Evolutionary conservation across 2,888 invertebrate species (phyloP).

Genomic region (Euproctis similis): DNA sequence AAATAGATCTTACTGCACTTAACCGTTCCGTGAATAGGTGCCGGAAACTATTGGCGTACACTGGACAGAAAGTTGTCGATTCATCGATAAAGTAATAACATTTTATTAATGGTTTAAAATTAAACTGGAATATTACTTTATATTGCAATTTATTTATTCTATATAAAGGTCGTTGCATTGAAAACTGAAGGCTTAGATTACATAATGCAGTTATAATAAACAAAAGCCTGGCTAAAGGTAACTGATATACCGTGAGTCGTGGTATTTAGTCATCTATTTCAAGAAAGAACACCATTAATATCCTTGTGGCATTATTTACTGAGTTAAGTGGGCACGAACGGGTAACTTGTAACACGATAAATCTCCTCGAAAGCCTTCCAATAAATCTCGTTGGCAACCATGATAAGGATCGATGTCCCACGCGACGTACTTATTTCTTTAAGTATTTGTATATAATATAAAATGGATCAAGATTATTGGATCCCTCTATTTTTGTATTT

Average conservation of each 20-base stretch:
- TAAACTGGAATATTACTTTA: no score
- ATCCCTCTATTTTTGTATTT: no score
- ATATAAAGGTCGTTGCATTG: constrained; percentile 45
- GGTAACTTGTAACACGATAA: constrained; percentile 66
- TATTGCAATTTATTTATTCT: no score
- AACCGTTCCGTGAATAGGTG: no score
- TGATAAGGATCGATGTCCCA: constrained; percentile 74
- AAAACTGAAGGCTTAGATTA: constrained; percentile 59
- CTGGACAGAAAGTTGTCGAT: no score
- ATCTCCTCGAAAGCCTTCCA: constrained; percentile 61
- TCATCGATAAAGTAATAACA: no score
- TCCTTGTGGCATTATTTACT: constrained; percentile 67
- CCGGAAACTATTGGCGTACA: no score
- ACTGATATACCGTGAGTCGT: constrained; percentile 59
- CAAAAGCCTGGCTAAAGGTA: constrained; percentile 50
- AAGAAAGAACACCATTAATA: constrained; percentile 70
- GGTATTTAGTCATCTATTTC: constrained; percentile 74
- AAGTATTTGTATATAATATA: constrained; percentile 40
- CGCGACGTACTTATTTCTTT: constrained; percentile 67
- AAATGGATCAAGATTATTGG: no score
- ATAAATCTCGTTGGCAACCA: constrained; percentile 68
- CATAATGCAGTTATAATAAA: constrained; percentile 57
- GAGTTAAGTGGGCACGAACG: constrained; percentile 71
- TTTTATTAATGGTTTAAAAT: no score
- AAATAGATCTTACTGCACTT: no score